Conservation (phyloP, 2,888 invertebrate species). For the Meloe dianella region DNA sequence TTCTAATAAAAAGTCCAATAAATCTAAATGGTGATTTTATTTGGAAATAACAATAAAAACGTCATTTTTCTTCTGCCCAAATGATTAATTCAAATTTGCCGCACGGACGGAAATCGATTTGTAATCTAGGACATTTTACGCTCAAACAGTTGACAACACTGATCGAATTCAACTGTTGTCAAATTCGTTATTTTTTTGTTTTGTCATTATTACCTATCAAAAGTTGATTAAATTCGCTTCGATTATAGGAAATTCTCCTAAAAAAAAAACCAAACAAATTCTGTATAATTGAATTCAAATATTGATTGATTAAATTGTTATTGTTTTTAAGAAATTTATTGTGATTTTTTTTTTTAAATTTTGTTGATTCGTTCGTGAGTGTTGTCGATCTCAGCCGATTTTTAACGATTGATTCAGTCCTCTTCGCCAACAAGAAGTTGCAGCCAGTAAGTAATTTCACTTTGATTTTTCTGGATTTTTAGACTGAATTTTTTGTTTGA, state of each 20-base stretch:
- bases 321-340: slow-evolving; percentile 13
- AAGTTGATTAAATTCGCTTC: neutral
- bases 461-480: slow-evolving; percentile 37
- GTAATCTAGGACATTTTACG: slow-evolving; percentile 13
- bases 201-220: slow-evolving; percentile 18
- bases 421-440: slow-evolving; percentile 62
- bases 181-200: slow-evolving; percentile 23
- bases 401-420: slow-evolving; percentile 34
- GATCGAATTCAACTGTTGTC: slow-evolving; percentile 26
- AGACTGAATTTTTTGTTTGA: neutral
- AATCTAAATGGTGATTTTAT: no score
- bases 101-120: slow-evolving; percentile 25
- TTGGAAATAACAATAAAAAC: no score
- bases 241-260: neutral
- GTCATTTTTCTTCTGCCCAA: no score
- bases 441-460: slow-evolving; percentile 62
- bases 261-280: neutral
- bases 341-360: slow-evolving; percentile 7
- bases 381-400: slow-evolving; percentile 29
- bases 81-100: slow-evolving; percentile 24
- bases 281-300: neutral
- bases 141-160: slow-evolving; percentile 12
- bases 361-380: neutral
- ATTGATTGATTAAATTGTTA: neutral
- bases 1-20: slow-evolving; percentile 1